These are phyloP conservation scores for Varecia variegata DNA, from an alignment of 2,797 vertebrate species.

Conservation along the genomic window DNA sequence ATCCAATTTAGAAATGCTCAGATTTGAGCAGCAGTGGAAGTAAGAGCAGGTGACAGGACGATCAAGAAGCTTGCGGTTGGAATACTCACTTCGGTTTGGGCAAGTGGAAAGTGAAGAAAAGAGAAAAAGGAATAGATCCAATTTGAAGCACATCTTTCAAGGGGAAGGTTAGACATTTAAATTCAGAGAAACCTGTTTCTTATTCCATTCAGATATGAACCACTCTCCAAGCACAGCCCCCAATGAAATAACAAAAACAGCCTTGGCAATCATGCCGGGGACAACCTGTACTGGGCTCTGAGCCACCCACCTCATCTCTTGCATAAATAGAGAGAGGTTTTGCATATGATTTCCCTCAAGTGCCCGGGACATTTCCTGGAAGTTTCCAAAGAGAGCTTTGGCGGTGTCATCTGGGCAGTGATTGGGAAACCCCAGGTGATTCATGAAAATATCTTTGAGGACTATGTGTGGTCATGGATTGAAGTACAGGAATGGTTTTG, in stretches of 20 bases:
- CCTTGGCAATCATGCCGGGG: rapidly evolving
- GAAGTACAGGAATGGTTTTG: rapidly evolving
- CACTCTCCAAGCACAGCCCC: rapidly evolving
- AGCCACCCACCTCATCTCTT: too few relatives aligned
- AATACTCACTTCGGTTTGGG: rapidly evolving
- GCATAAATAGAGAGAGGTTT: neutral
- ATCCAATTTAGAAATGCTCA: neutral
- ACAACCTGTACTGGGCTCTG: too few relatives aligned
- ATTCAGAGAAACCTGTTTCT: neutral
- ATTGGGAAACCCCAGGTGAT: neutral
- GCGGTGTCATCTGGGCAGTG: rapidly evolving
- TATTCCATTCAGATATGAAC: neutral
- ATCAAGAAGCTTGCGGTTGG: rapidly evolving
- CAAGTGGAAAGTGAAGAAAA: neutral
- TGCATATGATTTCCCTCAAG: neutral
- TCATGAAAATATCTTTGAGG: neutral
- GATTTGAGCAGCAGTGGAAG: neutral
- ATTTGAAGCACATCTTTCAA: neutral
- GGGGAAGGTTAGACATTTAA: neutral
- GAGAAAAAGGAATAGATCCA: too few relatives aligned
- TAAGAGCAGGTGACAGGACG: rapidly evolving
- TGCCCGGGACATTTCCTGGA: neutral
- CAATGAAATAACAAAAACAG: neutral
- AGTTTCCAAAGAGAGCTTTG: neutral
- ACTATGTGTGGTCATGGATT: rapidly evolving